phyloP scores from a whole-genome alignment of 2,888 invertebrate species.

The Caenorhabditis imperialis region DNA sequence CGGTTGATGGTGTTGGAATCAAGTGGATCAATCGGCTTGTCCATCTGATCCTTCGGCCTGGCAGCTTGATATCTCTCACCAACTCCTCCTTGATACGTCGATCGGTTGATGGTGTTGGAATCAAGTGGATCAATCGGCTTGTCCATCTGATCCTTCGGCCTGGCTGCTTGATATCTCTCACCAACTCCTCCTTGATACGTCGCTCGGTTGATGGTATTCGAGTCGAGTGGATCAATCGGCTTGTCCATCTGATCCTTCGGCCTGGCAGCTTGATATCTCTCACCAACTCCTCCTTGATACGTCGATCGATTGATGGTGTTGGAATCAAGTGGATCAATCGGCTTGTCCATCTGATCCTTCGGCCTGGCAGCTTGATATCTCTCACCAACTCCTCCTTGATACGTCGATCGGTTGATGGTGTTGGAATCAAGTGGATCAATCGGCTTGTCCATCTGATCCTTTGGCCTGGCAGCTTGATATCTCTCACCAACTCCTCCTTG shows the following conservation, averaged over 20 bases:
- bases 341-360: conserved; percentile 13
- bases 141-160: conserved; percentile 20
- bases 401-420: conserved; percentile 25
- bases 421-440: conserved; percentile 11
- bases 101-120: conserved; percentile 15
- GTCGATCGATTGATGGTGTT: conserved; percentile 19
- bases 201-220: conserved; percentile 18
- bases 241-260: conserved; percentile 19
- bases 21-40: conserved; percentile 12
- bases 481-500: conserved; percentile 23
- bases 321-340: conserved; percentile 9
- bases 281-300: conserved; percentile 25
- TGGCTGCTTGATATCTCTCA: conserved; percentile 10
- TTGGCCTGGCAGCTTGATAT: conserved; percentile 8
- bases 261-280: conserved; percentile 10
- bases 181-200: conserved; percentile 29
- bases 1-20: conserved; percentile 31
- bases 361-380: conserved; percentile 11
- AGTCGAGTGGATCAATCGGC: conserved; percentile 11
- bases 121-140: conserved; percentile 10
- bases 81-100: conserved; percentile 28
- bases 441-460: conserved; percentile 13
- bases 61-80: conserved; percentile 22
- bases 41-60: conserved; percentile 24
- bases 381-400: conserved; percentile 25